A percentile compares a stretch with the other conserved stretches of the same genome.
Evolutionary conservation across 2,113 vertebrate genomes (phyloP).

Genomic region (Onychorhynchus coronatus): DNA sequence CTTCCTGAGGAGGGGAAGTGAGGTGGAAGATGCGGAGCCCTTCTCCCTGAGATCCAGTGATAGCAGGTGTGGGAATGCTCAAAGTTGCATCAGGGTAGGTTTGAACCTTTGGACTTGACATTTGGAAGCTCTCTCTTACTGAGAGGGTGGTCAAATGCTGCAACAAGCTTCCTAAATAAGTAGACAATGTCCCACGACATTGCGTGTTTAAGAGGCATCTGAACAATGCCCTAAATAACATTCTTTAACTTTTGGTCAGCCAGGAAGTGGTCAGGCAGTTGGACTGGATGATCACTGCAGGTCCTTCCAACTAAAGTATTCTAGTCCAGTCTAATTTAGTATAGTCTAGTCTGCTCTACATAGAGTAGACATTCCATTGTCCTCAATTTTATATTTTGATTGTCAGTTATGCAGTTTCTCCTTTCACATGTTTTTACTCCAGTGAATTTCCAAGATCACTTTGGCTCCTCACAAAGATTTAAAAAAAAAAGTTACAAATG

Average conservation of each 20-base stretch:
- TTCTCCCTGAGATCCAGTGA: not conserved
- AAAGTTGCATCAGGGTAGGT: not conserved
- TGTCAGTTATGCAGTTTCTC: not conserved
- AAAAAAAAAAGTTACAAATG: not conserved
- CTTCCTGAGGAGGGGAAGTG: not conserved
- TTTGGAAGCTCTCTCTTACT: not conserved
- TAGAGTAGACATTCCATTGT: not conserved
- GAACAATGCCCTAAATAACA: not conserved
- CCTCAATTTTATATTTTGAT: not conserved
- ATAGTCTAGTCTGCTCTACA: not conserved
- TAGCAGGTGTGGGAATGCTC: fast-evolving
- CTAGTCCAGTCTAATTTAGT: not conserved
- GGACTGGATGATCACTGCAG: not conserved
- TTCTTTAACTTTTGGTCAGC: not conserved
- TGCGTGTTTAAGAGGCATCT: not conserved
- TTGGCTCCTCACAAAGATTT: not conserved
- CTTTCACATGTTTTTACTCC: not conserved
- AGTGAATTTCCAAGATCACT: not conserved
- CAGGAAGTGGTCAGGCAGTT: not conserved
- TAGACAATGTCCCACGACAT: not conserved
- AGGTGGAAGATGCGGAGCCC: not conserved
- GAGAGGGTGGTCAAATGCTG: not conserved
- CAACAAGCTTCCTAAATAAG: not conserved
- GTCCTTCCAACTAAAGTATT: not conserved
- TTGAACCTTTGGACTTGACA: not conserved